These are phyloP conservation scores for Drepana falcataria DNA, from an alignment of 2,888 invertebrate genomes.

Conservation along the genomic window DNA sequence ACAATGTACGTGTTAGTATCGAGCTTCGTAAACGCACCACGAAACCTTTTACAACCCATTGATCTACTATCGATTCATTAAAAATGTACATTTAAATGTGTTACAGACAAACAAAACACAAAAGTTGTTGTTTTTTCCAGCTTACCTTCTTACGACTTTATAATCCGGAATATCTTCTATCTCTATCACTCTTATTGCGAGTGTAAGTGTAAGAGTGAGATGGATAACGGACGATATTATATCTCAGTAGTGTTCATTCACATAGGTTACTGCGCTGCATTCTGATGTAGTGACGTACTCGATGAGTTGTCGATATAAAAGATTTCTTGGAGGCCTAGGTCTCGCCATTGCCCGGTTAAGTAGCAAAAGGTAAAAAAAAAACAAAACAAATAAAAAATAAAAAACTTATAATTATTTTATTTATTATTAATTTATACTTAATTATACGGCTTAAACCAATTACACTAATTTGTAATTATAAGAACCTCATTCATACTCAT, in stretches of 20 bases:
- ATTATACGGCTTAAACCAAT: too few species aligned
- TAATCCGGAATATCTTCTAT: slow-evolving; percentile 39
- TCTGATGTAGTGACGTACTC: slow-evolving; percentile 47
- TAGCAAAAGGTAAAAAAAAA: background rate
- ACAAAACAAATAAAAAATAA: background rate
- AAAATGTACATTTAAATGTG: background rate
- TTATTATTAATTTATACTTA: too few species aligned
- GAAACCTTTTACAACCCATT: background rate
- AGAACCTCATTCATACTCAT: too few species aligned
- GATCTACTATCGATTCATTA: slow-evolving; percentile 3
- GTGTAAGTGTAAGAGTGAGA: slow-evolving; percentile 18
- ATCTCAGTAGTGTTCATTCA: slow-evolving; percentile 66
- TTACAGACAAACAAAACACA: slow-evolving; percentile 25
- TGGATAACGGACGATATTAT: slow-evolving; percentile 27
- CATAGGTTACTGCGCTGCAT: slow-evolving; percentile 65
- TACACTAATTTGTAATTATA: too few species aligned
- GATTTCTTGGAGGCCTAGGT: background rate
- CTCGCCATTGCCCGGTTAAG: too few species aligned
- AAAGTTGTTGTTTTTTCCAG: slow-evolving; percentile 29
- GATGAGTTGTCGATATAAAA: slow-evolving; percentile 16
- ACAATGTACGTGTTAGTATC: background rate
- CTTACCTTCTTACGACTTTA: slow-evolving; percentile 54
- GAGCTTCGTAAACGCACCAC: background rate
- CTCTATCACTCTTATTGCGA: slow-evolving; percentile 21
- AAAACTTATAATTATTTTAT: too few species aligned